Conservation (phyloP, 2,113 vertebrate genomes). For the Pionites leucogaster region DNA sequence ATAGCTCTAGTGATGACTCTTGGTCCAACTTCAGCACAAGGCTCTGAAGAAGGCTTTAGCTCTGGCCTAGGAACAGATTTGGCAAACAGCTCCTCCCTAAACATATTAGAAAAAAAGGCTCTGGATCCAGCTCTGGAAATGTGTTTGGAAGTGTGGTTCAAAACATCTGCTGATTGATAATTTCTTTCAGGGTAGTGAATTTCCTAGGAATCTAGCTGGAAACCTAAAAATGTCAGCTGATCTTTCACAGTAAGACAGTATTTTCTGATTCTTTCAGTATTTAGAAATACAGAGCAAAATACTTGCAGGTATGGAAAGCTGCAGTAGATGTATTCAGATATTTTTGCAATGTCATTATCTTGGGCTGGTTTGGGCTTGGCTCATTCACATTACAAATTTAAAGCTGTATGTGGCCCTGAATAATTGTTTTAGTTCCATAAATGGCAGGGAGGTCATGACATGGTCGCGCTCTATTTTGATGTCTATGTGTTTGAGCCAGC, state of each 20-base stretch:
- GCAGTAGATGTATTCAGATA: not conserved
- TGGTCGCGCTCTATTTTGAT: not conserved
- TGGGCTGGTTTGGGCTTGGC: not conserved
- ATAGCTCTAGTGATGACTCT: not conserved
- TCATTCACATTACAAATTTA: not conserved
- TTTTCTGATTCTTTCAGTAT: not conserved
- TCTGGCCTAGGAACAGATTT: not conserved
- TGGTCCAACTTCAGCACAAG: not conserved
- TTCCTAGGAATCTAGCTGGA: not conserved
- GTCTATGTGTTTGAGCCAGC: not conserved
- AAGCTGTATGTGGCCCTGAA: not conserved
- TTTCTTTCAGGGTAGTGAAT: not conserved
- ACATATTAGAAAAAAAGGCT: not conserved
- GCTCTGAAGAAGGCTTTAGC: not conserved
- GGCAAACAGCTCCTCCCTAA: not conserved
- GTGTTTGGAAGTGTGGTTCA: not conserved
- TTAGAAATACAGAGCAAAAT: not conserved
- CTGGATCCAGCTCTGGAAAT: not conserved
- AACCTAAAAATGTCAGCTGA: not conserved
- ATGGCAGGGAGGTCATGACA: not conserved
- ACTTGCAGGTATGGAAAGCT: not conserved
- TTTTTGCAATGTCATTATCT: not conserved
- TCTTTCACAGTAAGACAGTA: not conserved
- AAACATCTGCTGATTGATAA: not conserved
- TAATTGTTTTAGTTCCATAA: not conserved